Base-by-base conservation (phyloP, 1,140 invertebrate species). In the Bombus waltoni region DNA sequence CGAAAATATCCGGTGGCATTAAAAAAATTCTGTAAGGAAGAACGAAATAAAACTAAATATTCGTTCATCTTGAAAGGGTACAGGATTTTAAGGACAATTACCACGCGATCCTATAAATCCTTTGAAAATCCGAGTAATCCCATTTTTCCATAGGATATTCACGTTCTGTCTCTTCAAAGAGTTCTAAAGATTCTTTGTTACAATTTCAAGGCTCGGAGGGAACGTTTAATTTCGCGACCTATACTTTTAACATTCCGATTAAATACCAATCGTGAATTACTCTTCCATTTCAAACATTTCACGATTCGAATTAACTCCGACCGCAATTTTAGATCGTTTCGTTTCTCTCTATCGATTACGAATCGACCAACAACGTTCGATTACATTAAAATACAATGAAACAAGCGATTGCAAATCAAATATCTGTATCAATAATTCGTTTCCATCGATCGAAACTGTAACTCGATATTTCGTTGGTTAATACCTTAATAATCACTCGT, bases 271-370 rank as follows among this genome's bases (percentile, higher is more conserved):
- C 10, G 22, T 40, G 28, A 53, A 75, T 28, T 75, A 75, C 9
- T 32, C 42, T 10, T 74, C n/a, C 28, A 38, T 75, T 75, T 40
- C 32, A 25, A 76, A 76, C 47, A 68, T 68, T 38, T 10, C 35
- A 22, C 66, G 74, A 59, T 76, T 76, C 25, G 18, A 76, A 76
- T 76, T 57, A 59, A 59, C 53, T 59, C 35, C 22, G 35, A 40
- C 53, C 74, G 28, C 53, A 15, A 53, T 40, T 59, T 44, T 22
- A 38, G 40, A 75, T 53, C 47, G 32, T 62, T 15, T 62, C 32
- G 32, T 59, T 40, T 28, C 74, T 28, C 35, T 18, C 53, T 25
- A 15, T 25, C 44, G 53, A n/a, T 40, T 57, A 13, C 25, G 35
- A 40, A 40, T 32, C 25, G 53, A 62, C 32, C 25, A 38, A 59